These are phyloP conservation scores for Boloria selene DNA, from an alignment of 2,888 invertebrate genomes.

Conservation along the genomic window DNA sequence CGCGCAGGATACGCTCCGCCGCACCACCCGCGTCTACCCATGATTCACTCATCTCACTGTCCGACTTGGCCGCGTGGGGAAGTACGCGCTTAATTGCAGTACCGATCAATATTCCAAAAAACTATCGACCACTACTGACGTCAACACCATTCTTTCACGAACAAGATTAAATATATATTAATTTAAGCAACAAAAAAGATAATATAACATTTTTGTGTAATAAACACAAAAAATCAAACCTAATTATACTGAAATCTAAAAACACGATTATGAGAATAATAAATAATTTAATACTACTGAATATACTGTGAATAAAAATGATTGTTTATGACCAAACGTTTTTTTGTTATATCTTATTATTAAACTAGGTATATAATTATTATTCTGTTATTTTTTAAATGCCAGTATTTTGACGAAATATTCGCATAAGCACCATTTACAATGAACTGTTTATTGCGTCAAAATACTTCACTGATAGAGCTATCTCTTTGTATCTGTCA, in stretches of 20 bases:
- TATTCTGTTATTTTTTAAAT: too few relatives aligned
- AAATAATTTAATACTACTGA: too few relatives aligned
- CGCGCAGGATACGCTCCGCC: conserved; percentile 47
- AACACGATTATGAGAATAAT: too few relatives aligned
- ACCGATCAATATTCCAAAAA: conserved; percentile 49
- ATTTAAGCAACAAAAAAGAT: too few relatives aligned
- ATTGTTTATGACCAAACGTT: too few relatives aligned
- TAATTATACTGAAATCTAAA: too few relatives aligned
- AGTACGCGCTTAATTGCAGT: conserved; percentile 62
- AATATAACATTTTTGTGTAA: too few relatives aligned
- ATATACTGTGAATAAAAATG: too few relatives aligned
- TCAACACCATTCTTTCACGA: conserved; percentile 44
- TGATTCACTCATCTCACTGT: conserved; percentile 61
- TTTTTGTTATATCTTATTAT: too few relatives aligned
- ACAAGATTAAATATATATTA: neutral
- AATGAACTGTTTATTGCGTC: conserved; percentile 3
- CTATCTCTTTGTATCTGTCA: neutral
- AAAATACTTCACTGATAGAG: conserved; percentile 9
- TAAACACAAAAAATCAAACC: too few relatives aligned
- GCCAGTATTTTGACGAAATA: neutral
- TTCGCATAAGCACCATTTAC: neutral
- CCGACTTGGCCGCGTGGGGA: conserved; percentile 54
- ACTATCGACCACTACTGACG: conserved; percentile 49
- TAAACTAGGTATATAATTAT: too few relatives aligned
- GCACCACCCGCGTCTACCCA: conserved; percentile 45